phyloP scores from a whole-genome alignment of 2,113 vertebrate genomes.

The Lophius piscatorius region DNA sequence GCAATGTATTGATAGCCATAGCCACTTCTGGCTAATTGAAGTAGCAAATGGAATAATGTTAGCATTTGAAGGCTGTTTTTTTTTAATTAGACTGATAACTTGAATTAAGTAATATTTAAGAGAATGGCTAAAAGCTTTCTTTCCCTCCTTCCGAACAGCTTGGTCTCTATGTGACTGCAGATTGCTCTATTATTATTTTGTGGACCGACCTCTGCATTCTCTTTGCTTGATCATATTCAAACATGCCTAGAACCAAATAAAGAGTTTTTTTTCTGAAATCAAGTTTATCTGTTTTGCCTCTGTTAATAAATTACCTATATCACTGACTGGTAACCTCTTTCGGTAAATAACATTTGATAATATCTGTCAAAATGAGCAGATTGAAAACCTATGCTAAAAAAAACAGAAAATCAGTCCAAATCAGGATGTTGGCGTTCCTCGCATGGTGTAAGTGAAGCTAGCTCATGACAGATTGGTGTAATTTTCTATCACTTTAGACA shows the following conservation, averaged over 20 bases:
- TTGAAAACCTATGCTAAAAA: too few relatives aligned
- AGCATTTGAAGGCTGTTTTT: conserved; percentile 9
- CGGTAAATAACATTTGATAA: too few relatives aligned
- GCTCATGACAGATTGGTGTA: too few relatives aligned
- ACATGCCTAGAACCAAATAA: conserved; percentile 80
- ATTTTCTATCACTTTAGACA: too few relatives aligned
- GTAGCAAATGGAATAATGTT: too few relatives aligned
- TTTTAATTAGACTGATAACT: conserved; percentile 8
- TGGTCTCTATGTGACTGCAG: conserved; percentile 44
- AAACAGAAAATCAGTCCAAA: too few relatives aligned
- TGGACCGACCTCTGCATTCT: conserved; percentile 32
- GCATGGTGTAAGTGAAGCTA: too few relatives aligned
- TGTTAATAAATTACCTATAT: background rate
- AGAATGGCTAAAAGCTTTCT: background rate
- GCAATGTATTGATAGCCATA: too few relatives aligned
- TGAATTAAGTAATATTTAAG: background rate
- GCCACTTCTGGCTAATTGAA: too few relatives aligned
- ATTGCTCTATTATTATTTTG: conserved; percentile 5
- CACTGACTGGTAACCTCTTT: too few relatives aligned
- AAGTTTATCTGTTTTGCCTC: background rate
- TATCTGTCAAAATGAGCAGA: too few relatives aligned
- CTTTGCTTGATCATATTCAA: conserved; percentile 50
- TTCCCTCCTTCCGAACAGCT: conserved; percentile 13
- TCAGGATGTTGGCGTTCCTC: too few relatives aligned
- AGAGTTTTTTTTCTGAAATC: conserved; percentile 38